Percentiles rank a stretch among this genome's conserved stretches.
phyloP scores from a whole-genome alignment of 1,140 invertebrate species.

The Atopsyche davidsoni region DNA sequence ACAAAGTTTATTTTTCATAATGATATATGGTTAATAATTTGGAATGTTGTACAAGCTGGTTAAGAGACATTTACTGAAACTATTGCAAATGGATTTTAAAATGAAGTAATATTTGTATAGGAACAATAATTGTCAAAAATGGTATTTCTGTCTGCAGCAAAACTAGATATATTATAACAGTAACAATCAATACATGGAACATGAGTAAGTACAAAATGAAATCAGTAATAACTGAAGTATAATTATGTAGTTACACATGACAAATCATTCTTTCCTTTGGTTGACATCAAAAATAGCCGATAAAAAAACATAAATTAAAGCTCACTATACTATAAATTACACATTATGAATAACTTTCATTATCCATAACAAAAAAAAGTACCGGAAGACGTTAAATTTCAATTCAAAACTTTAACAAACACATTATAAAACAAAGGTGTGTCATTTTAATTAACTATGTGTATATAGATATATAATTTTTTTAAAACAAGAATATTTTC shows the following conservation, averaged over 20 bases:
- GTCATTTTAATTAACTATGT: background rate
- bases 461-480: constrained; percentile 10
- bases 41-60: too few relatives aligned
- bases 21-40: too few relatives aligned
- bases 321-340: background rate
- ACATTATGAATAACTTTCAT: background rate
- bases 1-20: too few relatives aligned
- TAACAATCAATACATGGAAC: background rate
- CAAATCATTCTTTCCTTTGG: background rate
- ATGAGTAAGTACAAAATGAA: background rate
- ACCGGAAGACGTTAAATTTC: constrained; percentile 27
- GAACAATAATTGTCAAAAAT: background rate
- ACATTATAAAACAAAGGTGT: constrained; percentile 17
- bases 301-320: background rate
- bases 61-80: too few relatives aligned
- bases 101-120: too few relatives aligned
- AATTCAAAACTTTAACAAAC: constrained; percentile 22
- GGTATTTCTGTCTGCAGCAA: background rate
- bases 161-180: too few relatives aligned
- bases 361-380: constrained; percentile 3
- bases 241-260: too few relatives aligned
- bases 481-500: constrained; percentile 11
- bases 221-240: background rate
- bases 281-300: background rate
- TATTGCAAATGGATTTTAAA: too few relatives aligned